These are phyloP conservation scores for Datnioides undecimradiatus DNA, from an alignment of 2,113 vertebrate species.

Conservation along the genomic window DNA sequence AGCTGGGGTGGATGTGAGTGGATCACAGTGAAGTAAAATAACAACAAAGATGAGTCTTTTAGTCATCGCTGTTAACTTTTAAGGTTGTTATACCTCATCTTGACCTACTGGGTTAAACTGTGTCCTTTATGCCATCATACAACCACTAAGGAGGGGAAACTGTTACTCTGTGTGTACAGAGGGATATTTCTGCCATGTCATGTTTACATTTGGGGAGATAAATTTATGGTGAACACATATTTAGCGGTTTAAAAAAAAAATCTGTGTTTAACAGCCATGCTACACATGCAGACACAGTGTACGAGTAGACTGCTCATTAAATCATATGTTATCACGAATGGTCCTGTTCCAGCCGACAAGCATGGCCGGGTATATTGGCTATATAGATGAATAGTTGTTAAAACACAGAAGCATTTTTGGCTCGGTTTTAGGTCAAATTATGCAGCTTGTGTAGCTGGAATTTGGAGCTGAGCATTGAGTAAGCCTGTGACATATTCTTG, in stretches of 20 bases:
- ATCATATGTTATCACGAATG: constrained; percentile 28
- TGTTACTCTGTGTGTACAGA: constrained; percentile 7
- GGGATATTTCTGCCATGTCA: constrained; percentile 47
- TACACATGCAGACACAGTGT: constrained; percentile 4
- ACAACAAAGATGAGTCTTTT: neutral
- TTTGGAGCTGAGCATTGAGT: constrained; percentile 34
- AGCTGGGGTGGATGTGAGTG: neutral
- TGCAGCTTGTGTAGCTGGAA: constrained; percentile 52
- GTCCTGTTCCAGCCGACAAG: constrained; percentile 2
- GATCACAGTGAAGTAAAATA: neutral
- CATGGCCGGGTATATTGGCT: neutral
- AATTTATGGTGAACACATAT: constrained; percentile 34
- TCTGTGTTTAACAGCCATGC: constrained; percentile 25
- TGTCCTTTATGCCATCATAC: neutral
- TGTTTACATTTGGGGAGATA: constrained; percentile 62
- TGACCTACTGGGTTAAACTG: neutral
- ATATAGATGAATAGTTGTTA: constrained; percentile 14
- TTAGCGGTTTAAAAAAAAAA: constrained; percentile 1
- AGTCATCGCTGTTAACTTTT: constrained; percentile 22
- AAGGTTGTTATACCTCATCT: constrained; percentile 7
- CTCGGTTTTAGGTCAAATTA: constrained; percentile 34
- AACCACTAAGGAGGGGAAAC: neutral
- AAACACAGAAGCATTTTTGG: constrained; percentile 49
- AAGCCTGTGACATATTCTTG: constrained; percentile 68
- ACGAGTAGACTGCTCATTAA: constrained; percentile 21